These are phyloP conservation scores for Drosophila ustulata DNA, from an alignment of 2,888 invertebrate genomes.

Conservation along the genomic window DNA sequence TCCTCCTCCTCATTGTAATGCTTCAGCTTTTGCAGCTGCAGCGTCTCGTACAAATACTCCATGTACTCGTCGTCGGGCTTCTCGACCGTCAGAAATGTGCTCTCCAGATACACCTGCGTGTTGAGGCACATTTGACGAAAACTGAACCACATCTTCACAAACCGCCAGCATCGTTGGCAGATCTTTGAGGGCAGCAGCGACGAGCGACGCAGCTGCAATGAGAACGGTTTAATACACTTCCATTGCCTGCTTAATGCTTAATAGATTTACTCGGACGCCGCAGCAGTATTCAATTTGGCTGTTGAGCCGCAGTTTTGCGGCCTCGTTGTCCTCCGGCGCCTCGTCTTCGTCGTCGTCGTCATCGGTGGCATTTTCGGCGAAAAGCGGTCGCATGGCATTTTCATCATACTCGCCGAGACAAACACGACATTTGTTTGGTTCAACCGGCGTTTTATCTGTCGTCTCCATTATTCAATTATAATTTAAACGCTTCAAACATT, in stretches of 20 bases:
- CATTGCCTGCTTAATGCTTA: too few species aligned
- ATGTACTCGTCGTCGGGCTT: constrained; percentile 50
- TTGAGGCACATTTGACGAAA: constrained; percentile 83
- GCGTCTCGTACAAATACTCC: constrained; percentile 59
- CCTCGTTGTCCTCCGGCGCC: neutral
- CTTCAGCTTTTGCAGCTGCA: constrained; percentile 26
- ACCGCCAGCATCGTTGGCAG: constrained; percentile 77
- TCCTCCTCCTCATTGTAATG: neutral
- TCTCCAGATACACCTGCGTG: constrained; percentile 79
- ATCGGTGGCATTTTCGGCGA: neutral
- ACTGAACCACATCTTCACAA: constrained; percentile 78
- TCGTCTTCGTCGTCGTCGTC: constrained; percentile 14
- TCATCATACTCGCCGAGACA: constrained; percentile 35
- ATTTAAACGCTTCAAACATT: neutral
- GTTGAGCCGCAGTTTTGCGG: constrained; percentile 13
- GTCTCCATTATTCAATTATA: constrained; percentile 31
- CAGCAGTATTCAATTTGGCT: constrained; percentile 75
- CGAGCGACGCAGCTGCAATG: constrained; percentile 44
- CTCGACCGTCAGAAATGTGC: constrained; percentile 26
- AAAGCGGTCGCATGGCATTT: constrained; percentile 36
- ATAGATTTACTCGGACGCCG: constrained; percentile 66
- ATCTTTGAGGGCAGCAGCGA: constrained; percentile 69
- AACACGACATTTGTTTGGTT: constrained; percentile 33
- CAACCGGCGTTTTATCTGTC: constrained; percentile 1
- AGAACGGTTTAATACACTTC: too few species aligned